Base-by-base conservation (phyloP, 2,113 vertebrate species). In the Chaetura pelagica region DNA sequence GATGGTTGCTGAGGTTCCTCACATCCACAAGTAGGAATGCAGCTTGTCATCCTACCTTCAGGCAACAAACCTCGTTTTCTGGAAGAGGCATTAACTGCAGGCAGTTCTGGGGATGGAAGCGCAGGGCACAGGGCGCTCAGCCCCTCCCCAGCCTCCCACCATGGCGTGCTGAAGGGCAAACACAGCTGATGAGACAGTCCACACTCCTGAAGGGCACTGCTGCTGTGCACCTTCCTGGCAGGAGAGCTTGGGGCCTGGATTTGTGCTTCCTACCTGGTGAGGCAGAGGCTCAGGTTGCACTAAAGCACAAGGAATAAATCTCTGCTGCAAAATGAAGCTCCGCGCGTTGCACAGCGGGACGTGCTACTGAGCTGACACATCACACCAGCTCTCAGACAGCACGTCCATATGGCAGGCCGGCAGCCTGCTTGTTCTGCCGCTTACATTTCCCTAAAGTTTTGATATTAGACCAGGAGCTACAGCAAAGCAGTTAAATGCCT, bases 351-450 rank as follows among this genome's bases (percentile, higher is more conserved):
- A 2, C 93, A 95, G 95, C 40, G 3, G 77, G 94, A 92, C 13
- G 77, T 81, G 88, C 57, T 84, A 79, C 87, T 2, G 73, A 72
- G 89, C 91, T 64, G 77, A 82, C 94, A 59, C 67, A 89, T 23
- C 91, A 68, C 93, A 87, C 83, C 95, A 92, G 91, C 80, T 83
- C 93, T 32, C 69, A 2, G 87, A 9, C 66, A 92, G 93, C 72
- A 78, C 14, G 24, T 48, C 95, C 95, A 75, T 61, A 81, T 92
- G 95, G 94, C 89, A 52, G 42, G 80, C 84, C 76, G 3, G 93
- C 86, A 96, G 81, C 27, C 0, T 4, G 62, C 86, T 48, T 57
- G 21, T 76, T 80, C 86, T 38, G 35, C 27, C 91, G 44, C 66
- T 72, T 44, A 42, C 44, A 42, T 34, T 19, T 79, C 91, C 86